Base-by-base conservation (phyloP, 2,888 invertebrate species). In the Lepidocyrtoides sp. region DNA sequence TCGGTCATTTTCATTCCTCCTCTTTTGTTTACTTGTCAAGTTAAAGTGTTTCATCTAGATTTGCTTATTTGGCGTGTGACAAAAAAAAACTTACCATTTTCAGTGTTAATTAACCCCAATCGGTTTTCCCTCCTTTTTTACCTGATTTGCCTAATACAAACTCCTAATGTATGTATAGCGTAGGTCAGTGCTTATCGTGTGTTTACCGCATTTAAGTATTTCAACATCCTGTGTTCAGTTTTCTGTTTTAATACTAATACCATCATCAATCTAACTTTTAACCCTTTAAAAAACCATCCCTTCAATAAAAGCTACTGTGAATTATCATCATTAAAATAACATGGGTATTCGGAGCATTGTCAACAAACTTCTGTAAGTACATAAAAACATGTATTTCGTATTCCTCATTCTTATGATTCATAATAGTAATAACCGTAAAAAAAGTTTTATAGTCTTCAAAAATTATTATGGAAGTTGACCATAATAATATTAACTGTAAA, bases 341-440 rank as follows among this genome's bases (percentile, higher is more conserved):
- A 89, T 89, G 89, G 89, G 89, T 72, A 89, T 89, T 72, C 20
- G 89, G 32, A 89, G 60, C 32, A 75, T 89, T 36, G 60, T 89
- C 57, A 72, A 44, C 60, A 89, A 69, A 36, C 29, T 89, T 17
- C 81, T 89, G 89, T 89, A 89, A 89, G 89, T 89, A 36, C 63
- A 14, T 41, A 0, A 7, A 12, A 63, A 63, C 26, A 36, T 1
- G 7, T n/a, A 23, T 60, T 60, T 10, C 20, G 2, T 32, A 66
- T 10, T 29, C 29, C 8, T 36, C 29, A n/a, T 41, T 32, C 23
- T 36, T 63, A 17, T 54, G 51, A 54, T 54, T 57, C 57, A 57
- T 57, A 57, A 23, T 57, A 4, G 20, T 57, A 20, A 57, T 17
- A 57, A n/a, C n/a, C n/a, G n/a, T n/a, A n/a, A n/a, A n/a, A 14